These are phyloP conservation scores for Octodon degus DNA, from an alignment of 2,113 vertebrate genomes.

Conservation along the genomic window DNA sequence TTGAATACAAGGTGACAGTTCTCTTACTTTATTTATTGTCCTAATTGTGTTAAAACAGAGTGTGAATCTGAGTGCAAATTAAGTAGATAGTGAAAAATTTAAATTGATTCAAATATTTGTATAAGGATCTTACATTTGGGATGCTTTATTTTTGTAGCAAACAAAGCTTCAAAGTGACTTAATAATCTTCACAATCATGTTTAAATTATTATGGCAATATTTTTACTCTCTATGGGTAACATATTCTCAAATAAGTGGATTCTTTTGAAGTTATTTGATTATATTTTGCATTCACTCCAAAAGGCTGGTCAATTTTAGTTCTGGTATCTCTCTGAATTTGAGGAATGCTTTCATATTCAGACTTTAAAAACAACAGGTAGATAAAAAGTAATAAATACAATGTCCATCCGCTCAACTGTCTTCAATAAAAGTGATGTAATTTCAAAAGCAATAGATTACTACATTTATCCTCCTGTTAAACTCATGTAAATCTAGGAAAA, in stretches of 20 bases:
- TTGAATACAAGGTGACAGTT: slow-evolving; percentile 17
- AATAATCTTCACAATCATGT: slow-evolving; percentile 37
- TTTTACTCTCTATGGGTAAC: not conserved
- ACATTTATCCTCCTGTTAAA: slow-evolving; percentile 34
- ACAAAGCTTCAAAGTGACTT: slow-evolving; percentile 38
- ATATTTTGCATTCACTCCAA: slow-evolving; percentile 53
- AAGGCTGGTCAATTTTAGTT: slow-evolving; percentile 39
- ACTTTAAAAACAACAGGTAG: slow-evolving; percentile 41
- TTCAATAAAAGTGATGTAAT: slow-evolving; percentile 56
- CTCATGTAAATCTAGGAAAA: slow-evolving; percentile 38
- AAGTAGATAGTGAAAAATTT: slow-evolving; percentile 46
- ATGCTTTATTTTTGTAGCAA: slow-evolving; percentile 52
- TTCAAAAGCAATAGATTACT: slow-evolving; percentile 41
- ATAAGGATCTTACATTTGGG: not conserved
- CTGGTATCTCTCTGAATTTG: slow-evolving; percentile 23
- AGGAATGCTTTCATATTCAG: slow-evolving; percentile 43
- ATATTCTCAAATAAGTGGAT: slow-evolving; percentile 37
- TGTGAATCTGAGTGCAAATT: slow-evolving; percentile 32
- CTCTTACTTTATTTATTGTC: slow-evolving; percentile 42
- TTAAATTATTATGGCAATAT: slow-evolving; percentile 48
- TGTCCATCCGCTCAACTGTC: not conserved
- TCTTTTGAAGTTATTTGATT: slow-evolving; percentile 46
- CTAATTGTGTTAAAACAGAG: slow-evolving; percentile 43
- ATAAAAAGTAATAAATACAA: slow-evolving; percentile 48
- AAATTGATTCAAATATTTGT: slow-evolving; percentile 30